Evolutionary conservation across 2,888 invertebrate species (phyloP).

Genomic region (Xestia xanthographa): DNA sequence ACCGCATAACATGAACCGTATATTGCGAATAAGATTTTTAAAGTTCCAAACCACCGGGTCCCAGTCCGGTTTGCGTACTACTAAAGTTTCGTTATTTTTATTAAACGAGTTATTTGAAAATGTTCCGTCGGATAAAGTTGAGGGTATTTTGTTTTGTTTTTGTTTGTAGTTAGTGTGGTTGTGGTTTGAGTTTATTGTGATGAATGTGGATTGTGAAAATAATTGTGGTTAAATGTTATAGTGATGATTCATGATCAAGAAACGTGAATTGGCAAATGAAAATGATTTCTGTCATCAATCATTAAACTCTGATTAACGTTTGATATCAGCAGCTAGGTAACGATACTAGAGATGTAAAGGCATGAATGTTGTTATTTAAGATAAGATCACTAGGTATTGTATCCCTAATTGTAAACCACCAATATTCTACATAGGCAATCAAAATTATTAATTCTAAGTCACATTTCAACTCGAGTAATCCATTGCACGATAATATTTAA

Average conservation of each 20-base stretch:
- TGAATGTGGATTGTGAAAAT: conserved; percentile 15
- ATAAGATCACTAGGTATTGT: neutral
- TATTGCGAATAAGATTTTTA: conserved; percentile 61
- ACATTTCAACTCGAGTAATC: neutral
- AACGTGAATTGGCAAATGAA: neutral
- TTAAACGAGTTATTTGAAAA: conserved; percentile 59
- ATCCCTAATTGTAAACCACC: neutral
- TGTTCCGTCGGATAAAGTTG: conserved; percentile 21
- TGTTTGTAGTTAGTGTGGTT: conserved; percentile 7
- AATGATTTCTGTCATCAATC: neutral
- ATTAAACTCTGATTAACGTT: neutral
- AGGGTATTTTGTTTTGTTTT: conserved; percentile 21
- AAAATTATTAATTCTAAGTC: neutral
- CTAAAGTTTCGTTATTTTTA: conserved; percentile 58
- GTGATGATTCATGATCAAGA: neutral
- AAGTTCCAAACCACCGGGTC: conserved; percentile 45
- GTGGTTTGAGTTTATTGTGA: conserved; percentile 3
- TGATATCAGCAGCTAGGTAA: neutral
- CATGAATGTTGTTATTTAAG: neutral
- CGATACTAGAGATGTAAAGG: neutral
- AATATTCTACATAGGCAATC: neutral
- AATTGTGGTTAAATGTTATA: neutral
- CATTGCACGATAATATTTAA: neutral
- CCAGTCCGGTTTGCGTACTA: conserved; percentile 44
- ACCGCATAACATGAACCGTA: conserved; percentile 59